Evolutionary conservation across 1,140 invertebrate species (phyloP).

Genomic region (Scylla paramamosain): DNA sequence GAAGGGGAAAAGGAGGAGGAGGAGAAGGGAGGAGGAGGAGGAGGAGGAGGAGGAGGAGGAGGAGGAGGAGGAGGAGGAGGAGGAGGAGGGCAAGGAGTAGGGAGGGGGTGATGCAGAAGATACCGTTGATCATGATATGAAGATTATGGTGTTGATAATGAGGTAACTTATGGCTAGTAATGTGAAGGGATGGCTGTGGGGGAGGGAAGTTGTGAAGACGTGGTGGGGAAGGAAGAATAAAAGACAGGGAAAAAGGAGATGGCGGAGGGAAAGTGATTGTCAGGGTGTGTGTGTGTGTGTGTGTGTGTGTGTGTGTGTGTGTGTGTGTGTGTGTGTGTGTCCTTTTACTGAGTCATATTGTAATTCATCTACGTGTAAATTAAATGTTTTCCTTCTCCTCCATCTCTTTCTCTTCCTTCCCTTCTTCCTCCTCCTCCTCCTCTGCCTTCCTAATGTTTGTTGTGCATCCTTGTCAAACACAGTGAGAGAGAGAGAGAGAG

Average conservation of each 20-base stretch:
- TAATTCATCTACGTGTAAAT: not conserved
- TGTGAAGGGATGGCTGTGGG: not conserved
- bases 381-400: not conserved
- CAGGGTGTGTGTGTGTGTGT: constrained; percentile 28
- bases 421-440: not conserved
- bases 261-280: not conserved
- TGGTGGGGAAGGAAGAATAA: not conserved
- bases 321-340: constrained; percentile 32
- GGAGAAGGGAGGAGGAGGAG: not conserved
- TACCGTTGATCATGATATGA: not conserved
- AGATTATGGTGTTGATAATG: not conserved
- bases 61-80: not conserved
- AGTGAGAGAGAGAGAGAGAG: not conserved
- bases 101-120: not conserved
- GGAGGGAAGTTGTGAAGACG: not conserved
- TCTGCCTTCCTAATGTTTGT: too few species aligned
- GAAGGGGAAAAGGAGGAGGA: too few species aligned
- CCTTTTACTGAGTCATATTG: not conserved
- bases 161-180: not conserved
- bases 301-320: constrained; percentile 41
- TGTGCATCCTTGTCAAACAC: too few species aligned
- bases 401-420: not conserved
- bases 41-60: too few species aligned
- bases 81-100: not conserved
- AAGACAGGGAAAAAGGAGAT: too few species aligned